Percentiles rank a stretch among this genome's conserved stretches.
These are phyloP conservation scores for Sialis fuliginosa DNA, from an alignment of 2,888 invertebrate genomes.

Conservation along the genomic window DNA sequence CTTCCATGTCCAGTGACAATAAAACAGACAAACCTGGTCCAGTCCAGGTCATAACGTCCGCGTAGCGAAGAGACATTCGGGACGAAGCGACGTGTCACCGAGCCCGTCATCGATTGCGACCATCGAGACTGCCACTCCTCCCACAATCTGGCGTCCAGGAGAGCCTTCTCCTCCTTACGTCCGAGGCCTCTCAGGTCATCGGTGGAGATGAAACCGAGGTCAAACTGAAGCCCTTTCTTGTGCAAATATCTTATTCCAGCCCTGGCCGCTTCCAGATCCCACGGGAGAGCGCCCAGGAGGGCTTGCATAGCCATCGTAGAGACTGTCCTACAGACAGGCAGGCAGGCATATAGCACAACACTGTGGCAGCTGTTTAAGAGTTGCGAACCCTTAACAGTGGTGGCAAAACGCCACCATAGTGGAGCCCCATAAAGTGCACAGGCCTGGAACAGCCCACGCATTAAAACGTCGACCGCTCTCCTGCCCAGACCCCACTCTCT, in stretches of 20 bases:
- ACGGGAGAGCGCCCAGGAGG: slow-evolving; percentile 7
- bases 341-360: slow-evolving; percentile 7
- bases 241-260: neutral
- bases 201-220: neutral
- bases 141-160: neutral
- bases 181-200: neutral
- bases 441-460: neutral
- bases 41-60: neutral
- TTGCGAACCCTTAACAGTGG: neutral
- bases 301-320: slow-evolving; percentile 10
- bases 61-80: neutral
- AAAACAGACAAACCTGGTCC: neutral
- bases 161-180: neutral
- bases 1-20: neutral
- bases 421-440: slow-evolving; percentile 3
- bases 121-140: slow-evolving; percentile 6
- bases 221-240: neutral
- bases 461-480: neutral
- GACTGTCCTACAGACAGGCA: slow-evolving; percentile 9
- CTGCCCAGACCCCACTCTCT: slow-evolving; percentile 8
- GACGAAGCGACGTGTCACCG: slow-evolving; percentile 5
- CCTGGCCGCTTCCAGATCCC: slow-evolving; percentile 8
- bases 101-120: neutral
- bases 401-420: slow-evolving; percentile 5
- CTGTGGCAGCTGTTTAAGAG: slow-evolving; percentile 5